A percentile compares a stretch with the other conserved stretches of the same genome.
Conservation (phyloP, 1,140 invertebrate genomes). For the Brachionus paranguensis region DNA sequence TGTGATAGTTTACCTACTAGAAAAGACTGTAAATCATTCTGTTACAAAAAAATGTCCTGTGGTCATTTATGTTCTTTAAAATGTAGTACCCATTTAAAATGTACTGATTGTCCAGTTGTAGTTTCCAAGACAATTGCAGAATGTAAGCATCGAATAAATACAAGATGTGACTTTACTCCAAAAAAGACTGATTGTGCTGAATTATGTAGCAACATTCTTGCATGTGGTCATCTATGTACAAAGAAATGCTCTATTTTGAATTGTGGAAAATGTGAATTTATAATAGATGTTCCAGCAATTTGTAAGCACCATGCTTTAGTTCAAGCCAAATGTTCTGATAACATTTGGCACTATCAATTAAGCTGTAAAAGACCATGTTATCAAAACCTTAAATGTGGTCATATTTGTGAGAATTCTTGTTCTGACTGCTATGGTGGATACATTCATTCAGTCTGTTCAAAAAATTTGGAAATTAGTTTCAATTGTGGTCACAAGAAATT, state of each 20-base stretch:
- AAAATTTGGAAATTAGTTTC: neutral
- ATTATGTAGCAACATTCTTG: conserved; percentile 34
- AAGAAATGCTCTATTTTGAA: conserved; percentile 38
- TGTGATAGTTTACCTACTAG: neutral
- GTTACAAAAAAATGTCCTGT: neutral
- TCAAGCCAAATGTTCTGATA: neutral
- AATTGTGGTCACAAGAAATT: neutral
- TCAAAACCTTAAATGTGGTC: neutral
- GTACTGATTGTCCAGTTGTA: neutral
- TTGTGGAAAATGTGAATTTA: neutral
- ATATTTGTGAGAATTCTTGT: neutral
- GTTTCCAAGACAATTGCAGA: neutral
- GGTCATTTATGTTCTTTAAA: neutral
- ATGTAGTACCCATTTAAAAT: neutral
- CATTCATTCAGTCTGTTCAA: neutral
- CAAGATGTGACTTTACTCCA: neutral
- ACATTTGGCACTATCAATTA: conserved; percentile 35
- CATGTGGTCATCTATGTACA: conserved; percentile 43
- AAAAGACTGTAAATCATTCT: conserved; percentile 35
- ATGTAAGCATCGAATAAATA: neutral
- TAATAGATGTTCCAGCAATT: neutral
- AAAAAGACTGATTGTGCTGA: neutral
- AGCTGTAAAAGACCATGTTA: conserved; percentile 45
- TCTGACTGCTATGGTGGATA: neutral
- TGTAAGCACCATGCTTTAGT: neutral